Percentiles rank a stretch among this genome's conserved stretches.
Evolutionary conservation across 2,888 invertebrate genomes (phyloP).

Genomic region (Zygogramma bicolorata): DNA sequence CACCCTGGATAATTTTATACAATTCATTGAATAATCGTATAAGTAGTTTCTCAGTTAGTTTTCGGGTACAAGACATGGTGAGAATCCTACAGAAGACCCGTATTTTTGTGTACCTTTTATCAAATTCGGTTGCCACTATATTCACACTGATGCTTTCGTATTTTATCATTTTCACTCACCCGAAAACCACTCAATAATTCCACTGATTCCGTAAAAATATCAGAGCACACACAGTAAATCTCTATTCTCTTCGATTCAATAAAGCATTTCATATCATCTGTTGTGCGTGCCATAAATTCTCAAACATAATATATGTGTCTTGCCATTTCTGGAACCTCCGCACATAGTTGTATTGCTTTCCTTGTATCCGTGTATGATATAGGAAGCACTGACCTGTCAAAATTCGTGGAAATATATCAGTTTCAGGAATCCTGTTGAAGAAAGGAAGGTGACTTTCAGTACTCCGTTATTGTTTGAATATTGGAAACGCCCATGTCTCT

Average conservation of each 20-base stretch:
- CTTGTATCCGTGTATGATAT: slow-evolving; percentile 4
- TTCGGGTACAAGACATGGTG: no score
- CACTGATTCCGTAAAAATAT: no score
- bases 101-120: no score
- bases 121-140: no score
- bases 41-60: no score
- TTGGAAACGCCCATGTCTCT: no score
- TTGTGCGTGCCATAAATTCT: slow-evolving; percentile 8
- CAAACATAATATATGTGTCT: neutral
- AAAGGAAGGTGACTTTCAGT: neutral
- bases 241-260: neutral
- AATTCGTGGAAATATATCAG: neutral
- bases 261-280: neutral
- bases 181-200: no score
- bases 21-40: no score
- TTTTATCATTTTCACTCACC: no score
- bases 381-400: slow-evolving; percentile 8
- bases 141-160: no score
- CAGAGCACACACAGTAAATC: neutral
- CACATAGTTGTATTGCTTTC: neutral
- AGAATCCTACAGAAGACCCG: no score
- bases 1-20: no score
- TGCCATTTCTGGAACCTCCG: neutral
- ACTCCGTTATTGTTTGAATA: neutral
- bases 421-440: neutral